A percentile compares a stretch with the other conserved stretches of the same genome.
Evolutionary conservation across 2,113 vertebrate species (phyloP).

Genomic region (Paradoxurus hermaphroditus): DNA sequence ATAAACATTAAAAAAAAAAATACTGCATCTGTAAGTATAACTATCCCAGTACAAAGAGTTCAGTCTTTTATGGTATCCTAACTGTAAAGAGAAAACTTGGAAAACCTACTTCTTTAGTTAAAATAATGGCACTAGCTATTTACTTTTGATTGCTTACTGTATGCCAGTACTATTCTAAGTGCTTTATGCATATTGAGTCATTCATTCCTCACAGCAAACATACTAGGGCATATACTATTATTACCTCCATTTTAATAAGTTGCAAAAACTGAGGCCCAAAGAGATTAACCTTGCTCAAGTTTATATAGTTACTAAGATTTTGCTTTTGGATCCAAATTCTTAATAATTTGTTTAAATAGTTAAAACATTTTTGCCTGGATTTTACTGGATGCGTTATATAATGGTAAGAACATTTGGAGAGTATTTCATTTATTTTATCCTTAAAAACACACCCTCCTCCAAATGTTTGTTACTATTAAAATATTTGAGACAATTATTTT

Average conservation of each 20-base stretch:
- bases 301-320: neutral
- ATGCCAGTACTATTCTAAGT: neutral
- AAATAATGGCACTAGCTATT: neutral
- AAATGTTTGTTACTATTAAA: conserved; percentile 39
- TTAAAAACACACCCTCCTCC: neutral
- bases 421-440: conserved; percentile 19
- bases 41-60: conserved; percentile 19
- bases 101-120: conserved; percentile 37
- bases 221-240: neutral
- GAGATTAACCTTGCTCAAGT: neutral
- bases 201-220: neutral
- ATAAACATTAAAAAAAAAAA: neutral
- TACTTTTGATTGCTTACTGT: conserved; percentile 5
- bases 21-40: neutral
- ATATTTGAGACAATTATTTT: conserved; percentile 46
- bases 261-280: neutral
- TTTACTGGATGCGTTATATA: conserved; percentile 5
- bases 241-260: neutral
- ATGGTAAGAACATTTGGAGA: conserved; percentile 10
- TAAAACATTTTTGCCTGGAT: conserved; percentile 33
- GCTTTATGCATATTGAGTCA: neutral
- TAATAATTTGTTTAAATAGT: conserved; percentile 10
- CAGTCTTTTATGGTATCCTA: neutral
- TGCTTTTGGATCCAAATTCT: neutral
- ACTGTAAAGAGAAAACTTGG: conserved; percentile 39